Evolutionary conservation across 2,797 vertebrate genomes (phyloP).

Genomic region (Lateolabrax maculatus): DNA sequence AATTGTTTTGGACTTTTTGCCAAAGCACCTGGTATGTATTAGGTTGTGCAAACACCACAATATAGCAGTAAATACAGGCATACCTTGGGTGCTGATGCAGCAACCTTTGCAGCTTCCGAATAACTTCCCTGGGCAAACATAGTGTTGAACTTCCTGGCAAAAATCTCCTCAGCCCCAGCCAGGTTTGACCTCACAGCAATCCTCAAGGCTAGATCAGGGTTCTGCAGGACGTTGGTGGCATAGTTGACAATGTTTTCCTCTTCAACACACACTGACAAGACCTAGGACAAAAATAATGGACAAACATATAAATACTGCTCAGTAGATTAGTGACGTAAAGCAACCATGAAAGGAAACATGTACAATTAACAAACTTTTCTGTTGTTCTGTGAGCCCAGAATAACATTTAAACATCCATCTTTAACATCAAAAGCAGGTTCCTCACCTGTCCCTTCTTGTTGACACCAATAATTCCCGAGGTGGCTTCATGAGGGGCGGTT

Average conservation of each 20-base stretch:
- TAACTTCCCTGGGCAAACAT: constrained; percentile 94
- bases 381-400: neutral
- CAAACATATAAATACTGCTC: neutral
- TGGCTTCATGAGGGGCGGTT: constrained; percentile 92
- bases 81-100: constrained; percentile 95
- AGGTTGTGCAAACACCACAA: neutral
- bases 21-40: neutral
- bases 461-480: constrained; percentile 96
- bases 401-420: neutral
- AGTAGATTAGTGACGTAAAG: neutral
- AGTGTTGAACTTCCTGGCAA: constrained; percentile 92
- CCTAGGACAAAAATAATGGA: constrained; percentile 75
- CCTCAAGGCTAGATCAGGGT: constrained; percentile 92
- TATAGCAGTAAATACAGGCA: neutral
- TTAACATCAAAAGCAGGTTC: neutral
- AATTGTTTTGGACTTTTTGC: neutral
- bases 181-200: constrained; percentile 94
- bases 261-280: constrained; percentile 95
- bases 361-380: neutral
- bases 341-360: neutral
- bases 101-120: constrained; percentile 93
- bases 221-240: constrained; percentile 92
- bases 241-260: constrained; percentile 97
- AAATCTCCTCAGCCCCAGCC: constrained; percentile 93
- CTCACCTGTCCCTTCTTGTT: constrained; percentile 96